phyloP scores from a whole-genome alignment of 2,888 invertebrate genomes.

The Xestobium rufovillosum region DNA sequence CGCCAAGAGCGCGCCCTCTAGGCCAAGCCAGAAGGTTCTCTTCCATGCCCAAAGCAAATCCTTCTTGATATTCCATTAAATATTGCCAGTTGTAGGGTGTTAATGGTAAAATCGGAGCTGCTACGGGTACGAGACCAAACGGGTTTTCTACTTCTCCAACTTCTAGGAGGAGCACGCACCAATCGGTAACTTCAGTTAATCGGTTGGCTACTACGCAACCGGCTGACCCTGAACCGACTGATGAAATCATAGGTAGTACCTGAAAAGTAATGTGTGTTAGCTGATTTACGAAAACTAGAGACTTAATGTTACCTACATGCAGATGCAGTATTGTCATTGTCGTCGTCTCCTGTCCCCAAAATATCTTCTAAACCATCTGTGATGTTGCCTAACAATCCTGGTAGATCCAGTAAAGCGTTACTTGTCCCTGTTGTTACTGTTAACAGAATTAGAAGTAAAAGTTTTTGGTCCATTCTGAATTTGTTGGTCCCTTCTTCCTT shows the following conservation, averaged over 20 bases:
- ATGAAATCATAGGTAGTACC: constrained; percentile 41
- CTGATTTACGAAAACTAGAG: too few relatives aligned
- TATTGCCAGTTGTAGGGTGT: constrained; percentile 43
- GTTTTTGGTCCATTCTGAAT: too few relatives aligned
- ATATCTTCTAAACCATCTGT: too few relatives aligned
- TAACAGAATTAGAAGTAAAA: too few relatives aligned
- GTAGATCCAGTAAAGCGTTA: too few relatives aligned
- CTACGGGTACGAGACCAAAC: constrained; percentile 42
- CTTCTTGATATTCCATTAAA: constrained; percentile 36
- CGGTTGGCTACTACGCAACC: constrained; percentile 47
- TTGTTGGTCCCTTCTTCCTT: too few relatives aligned
- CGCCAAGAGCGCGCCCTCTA: constrained; percentile 52
- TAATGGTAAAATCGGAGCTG: constrained; percentile 39
- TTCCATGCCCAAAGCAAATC: constrained; percentile 31
- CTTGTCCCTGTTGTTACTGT: too few relatives aligned
- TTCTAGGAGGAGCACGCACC: constrained; percentile 36
- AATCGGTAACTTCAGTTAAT: constrained; percentile 42
- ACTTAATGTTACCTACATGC: too few relatives aligned
- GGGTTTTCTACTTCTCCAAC: constrained; percentile 35
- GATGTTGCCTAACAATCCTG: too few relatives aligned
- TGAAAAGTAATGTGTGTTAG: too few relatives aligned
- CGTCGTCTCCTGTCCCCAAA: too few relatives aligned
- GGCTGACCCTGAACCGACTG: constrained; percentile 45
- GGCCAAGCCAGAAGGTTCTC: constrained; percentile 39
- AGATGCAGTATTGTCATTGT: too few relatives aligned